Percentiles rank a stretch among this genome's conserved stretches.
Evolutionary conservation across 2,113 vertebrate genomes (phyloP).

Genomic region (Leucopsar rothschildi): DNA sequence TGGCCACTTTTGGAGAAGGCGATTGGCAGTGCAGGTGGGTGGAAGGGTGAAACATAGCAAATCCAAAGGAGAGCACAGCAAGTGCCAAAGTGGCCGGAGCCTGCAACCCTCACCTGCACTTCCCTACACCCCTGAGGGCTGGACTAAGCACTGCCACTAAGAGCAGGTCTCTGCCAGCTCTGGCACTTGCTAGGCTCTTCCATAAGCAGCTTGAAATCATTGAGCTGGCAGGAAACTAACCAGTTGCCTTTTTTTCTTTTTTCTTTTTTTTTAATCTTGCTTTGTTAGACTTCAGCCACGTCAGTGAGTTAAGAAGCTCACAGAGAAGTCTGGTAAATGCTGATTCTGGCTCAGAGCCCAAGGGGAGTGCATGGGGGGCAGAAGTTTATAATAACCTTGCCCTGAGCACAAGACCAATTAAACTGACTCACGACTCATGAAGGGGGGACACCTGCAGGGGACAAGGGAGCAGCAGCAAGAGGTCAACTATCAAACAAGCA

Average conservation of each 20-base stretch:
- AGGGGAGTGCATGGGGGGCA: neutral
- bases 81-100: neutral
- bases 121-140: rapidly evolving
- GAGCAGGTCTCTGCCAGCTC: neutral
- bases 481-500: neutral
- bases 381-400: neutral
- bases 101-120: no score
- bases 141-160: neutral
- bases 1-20: rapidly evolving
- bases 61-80: rapidly evolving
- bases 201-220: neutral
- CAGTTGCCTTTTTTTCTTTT: neutral
- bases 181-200: neutral
- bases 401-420: rapidly evolving
- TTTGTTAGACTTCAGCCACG: neutral
- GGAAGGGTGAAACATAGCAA: rapidly evolving
- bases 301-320: neutral
- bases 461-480: neutral
- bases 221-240: neutral
- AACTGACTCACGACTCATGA: rapidly evolving
- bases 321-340: neutral
- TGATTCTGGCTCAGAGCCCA: neutral
- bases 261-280: neutral
- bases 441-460: neutral
- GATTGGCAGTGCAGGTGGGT: rapidly evolving